Base-by-base conservation (phyloP, 2,888 invertebrate genomes). In the Rhogogaster chlorosoma region DNA sequence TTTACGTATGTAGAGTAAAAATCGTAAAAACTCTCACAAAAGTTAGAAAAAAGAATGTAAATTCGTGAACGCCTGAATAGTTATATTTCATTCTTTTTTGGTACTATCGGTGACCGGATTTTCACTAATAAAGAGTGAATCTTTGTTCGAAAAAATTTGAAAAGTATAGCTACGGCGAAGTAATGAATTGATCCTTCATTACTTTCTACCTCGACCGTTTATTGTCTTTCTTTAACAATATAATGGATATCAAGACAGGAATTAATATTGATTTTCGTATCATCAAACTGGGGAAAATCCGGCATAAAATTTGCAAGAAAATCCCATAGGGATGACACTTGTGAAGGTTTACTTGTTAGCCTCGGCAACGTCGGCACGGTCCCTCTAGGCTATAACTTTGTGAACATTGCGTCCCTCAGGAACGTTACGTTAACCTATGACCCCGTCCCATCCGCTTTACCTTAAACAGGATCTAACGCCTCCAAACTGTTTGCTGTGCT, bases 321-420 rank as follows among this genome's bases (percentile, higher is more conserved):
- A 77, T 45, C 53, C 77, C 53, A 53, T 32, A 15, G 29, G 32
- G 32, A 77, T 53, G 77, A 53, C 77, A 77, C 77, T 77, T 77
- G 77, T 77, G 53, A 29, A 77, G 49, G 77, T 77, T 53, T 77
- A 53, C 77, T 53, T 53, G 77, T 77, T 45, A 53, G 53, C 53
- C 77, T 49, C 77, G 32, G 77, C 18, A 77, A 77, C 53, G 77
- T 77, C 29, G 53, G 29, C 77, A 49, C 49, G 18, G 29, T 49
- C 77, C 32, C 77, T 77, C 77, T 49, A 26, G 61, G 80, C 80
- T 80, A 80, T 80, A 80, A 80, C 80, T 80, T 80, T 80, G 80
- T 61, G 80, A 80, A 80, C 80, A 80, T 61, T 80, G 57, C 61
- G 36, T 80, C 80, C 80, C 80, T 22, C 32, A 36, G 38, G 80